Evolutionary conservation across 2,113 vertebrate species (phyloP).

Genomic region (Psettodes erumei): DNA sequence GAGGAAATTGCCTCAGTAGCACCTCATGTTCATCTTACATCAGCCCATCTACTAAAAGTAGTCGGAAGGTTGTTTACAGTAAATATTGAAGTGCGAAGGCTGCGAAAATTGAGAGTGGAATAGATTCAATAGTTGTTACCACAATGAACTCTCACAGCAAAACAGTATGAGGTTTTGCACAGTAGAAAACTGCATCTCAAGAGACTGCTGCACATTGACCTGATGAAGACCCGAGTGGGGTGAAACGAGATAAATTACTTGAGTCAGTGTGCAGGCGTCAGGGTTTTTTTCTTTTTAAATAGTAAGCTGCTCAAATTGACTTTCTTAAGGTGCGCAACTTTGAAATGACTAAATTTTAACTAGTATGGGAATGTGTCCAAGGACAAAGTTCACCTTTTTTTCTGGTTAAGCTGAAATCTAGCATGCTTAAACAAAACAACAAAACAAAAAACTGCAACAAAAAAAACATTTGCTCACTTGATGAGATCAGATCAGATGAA

Average conservation of each 20-base stretch:
- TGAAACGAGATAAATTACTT: background rate
- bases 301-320: background rate
- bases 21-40: background rate
- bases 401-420: background rate
- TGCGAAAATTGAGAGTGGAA: background rate
- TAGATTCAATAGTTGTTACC: background rate
- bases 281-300: background rate
- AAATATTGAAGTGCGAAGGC: background rate
- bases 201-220: background rate
- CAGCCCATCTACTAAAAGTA: background rate
- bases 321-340: background rate
- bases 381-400: constrained; percentile 14
- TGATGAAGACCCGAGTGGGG: background rate
- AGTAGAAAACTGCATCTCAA: background rate
- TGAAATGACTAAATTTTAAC: background rate
- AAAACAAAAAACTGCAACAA: too few relatives aligned
- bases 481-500: too few relatives aligned
- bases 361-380: background rate
- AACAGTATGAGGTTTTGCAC: background rate
- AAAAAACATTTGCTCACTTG: too few relatives aligned
- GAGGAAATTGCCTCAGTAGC: background rate
- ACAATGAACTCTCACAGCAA: background rate
- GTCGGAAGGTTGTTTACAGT: background rate
- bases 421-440: background rate
- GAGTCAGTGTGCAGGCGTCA: background rate